Conservation (phyloP, 1,140 invertebrate genomes). For the Drosophila aff. region DNA sequence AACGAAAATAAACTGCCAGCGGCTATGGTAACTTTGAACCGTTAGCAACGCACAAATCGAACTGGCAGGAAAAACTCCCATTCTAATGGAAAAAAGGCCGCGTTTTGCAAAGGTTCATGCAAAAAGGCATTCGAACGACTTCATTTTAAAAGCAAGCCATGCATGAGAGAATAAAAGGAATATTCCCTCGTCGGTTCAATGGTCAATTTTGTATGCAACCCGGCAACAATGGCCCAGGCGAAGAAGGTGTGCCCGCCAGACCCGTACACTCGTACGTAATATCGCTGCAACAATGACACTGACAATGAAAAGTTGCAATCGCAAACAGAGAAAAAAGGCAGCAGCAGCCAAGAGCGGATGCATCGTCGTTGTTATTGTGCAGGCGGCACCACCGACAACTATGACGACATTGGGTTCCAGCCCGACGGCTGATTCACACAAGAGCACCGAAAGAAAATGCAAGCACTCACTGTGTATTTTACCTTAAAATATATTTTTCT, state of each 20-base stretch:
- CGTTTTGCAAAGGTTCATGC: slow-evolving; percentile 40
- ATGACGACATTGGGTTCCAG: slow-evolving; percentile 62
- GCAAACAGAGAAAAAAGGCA: slow-evolving; percentile 33
- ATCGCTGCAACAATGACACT: slow-evolving; percentile 73
- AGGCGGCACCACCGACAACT: slow-evolving; percentile 57
- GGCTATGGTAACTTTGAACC: slow-evolving; percentile 35
- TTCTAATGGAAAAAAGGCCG: slow-evolving; percentile 27
- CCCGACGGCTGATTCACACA: slow-evolving; percentile 30
- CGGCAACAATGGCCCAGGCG: slow-evolving; percentile 49
- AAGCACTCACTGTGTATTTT: background rate
- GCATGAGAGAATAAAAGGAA: slow-evolving; percentile 51
- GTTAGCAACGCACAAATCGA: slow-evolving; percentile 11
- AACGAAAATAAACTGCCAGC: slow-evolving; percentile 23
- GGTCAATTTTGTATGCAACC: slow-evolving; percentile 71
- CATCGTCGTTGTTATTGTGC: slow-evolving; percentile 61
- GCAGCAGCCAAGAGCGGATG: slow-evolving; percentile 63
- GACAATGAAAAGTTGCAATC: slow-evolving; percentile 68
- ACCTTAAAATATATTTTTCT: background rate
- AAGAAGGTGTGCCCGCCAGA: slow-evolving; percentile 50
- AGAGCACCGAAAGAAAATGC: slow-evolving; percentile 6
- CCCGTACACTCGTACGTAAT: slow-evolving; percentile 34
- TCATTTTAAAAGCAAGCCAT: slow-evolving; percentile 51
- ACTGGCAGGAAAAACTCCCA: slow-evolving; percentile 34
- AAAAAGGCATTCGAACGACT: slow-evolving; percentile 38
- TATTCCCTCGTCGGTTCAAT: slow-evolving; percentile 64